phyloP scores from a whole-genome alignment of 2,797 vertebrate genomes.

The Brotula barbata region DNA sequence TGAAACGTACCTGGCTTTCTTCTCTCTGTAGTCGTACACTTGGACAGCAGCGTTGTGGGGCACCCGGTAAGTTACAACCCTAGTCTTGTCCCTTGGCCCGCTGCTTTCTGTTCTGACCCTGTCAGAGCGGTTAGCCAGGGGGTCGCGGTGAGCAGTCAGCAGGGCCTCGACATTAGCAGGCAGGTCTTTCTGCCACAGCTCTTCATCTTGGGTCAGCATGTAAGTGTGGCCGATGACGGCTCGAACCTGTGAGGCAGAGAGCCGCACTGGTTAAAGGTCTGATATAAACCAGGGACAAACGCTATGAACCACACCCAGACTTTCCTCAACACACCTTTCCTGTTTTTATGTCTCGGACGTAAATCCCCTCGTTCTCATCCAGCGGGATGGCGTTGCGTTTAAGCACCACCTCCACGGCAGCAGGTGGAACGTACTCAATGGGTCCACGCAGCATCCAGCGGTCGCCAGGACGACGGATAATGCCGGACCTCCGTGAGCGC shows the following conservation, averaged over 20 bases:
- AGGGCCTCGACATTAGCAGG: constrained; percentile 82
- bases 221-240: constrained; percentile 89
- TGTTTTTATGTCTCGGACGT: constrained; percentile 86
- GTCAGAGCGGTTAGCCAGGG: constrained; percentile 79
- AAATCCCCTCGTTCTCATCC: constrained; percentile 91
- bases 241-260: constrained; percentile 77
- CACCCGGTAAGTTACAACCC: constrained; percentile 84
- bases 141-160: constrained; percentile 75
- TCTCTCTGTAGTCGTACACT: constrained; percentile 93
- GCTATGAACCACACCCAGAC: too few relatives aligned
- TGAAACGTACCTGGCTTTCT: constrained; percentile 80
- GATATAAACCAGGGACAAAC: too few relatives aligned
- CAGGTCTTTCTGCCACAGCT: constrained; percentile 89
- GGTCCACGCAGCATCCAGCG: constrained; percentile 90
- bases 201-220: constrained; percentile 90
- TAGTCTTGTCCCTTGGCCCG: constrained; percentile 60
- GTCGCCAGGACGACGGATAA: constrained; percentile 83
- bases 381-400: constrained; percentile 81
- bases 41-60: constrained; percentile 91
- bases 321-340: constrained; percentile 81
- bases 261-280: neutral
- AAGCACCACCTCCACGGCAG: constrained; percentile 83
- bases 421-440: constrained; percentile 86
- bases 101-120: fast-evolving
- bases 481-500: constrained; percentile 21